Base-by-base conservation (phyloP, 2,113 vertebrate species). In the Ceyx margarethae region DNA sequence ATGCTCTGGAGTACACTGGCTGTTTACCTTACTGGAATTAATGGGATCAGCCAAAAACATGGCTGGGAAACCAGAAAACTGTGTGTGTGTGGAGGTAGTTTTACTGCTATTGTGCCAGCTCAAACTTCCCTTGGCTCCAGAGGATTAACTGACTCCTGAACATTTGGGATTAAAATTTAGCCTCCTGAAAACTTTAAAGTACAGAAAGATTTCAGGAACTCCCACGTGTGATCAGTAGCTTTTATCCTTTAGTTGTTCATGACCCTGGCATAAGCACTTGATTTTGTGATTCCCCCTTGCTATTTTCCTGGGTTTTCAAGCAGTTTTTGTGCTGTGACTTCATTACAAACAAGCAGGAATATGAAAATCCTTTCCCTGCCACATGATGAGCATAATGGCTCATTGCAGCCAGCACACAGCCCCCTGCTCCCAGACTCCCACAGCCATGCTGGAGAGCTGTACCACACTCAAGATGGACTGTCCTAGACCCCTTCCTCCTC, bases 1-100 rank as follows among this genome's bases (percentile, higher is more conserved):
- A 65, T 46, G 80, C 61, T 74, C n/a, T 19, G 60, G 45, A 93
- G 81, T 57, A 72, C 58, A 67, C 20, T 54, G 45, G 43, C 56
- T 93, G 62, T 43, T 81, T 69, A 89, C 80, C 72, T 94, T 91
- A 87, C 7, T 9, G 58, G 76, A 95, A 94, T 95, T 95, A 92
- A 80, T 2, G 5, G 68, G 42, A 97, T 81, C 60, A 93, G 64
- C 54, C 81, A 91, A 85, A 92, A 73, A 87, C 37, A 85, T 17
- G 54, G 53, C 89, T 87, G 64, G 83, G 83, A 97, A 97, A 95
- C 67, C 69, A 72, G 26, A 80, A 67, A 42, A 71, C 45, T 23
- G 31, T 40, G 12, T 46, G 28, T 10, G 40, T 3, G 9, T 21
- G 17, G 5, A 6, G 35, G 40, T 33, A 85, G 35, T 64, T 89